These are phyloP conservation scores for Cephus rjabovi DNA, from an alignment of 2,888 invertebrate species.

Conservation along the genomic window DNA sequence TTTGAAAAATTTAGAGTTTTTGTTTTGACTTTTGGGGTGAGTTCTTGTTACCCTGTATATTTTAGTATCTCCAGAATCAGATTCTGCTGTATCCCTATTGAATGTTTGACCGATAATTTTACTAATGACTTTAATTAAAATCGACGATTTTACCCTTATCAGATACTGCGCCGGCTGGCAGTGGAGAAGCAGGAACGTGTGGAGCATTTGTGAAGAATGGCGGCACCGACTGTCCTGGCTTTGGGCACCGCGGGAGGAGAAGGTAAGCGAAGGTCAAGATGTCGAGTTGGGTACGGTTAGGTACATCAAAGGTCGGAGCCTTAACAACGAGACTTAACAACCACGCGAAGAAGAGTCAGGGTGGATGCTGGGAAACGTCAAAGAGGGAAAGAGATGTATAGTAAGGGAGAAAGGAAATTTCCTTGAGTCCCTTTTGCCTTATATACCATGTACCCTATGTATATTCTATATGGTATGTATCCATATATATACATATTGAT, in stretches of 20 bases:
- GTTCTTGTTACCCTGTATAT: neutral
- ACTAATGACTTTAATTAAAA: neutral
- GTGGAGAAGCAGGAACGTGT: slow-evolving; percentile 57
- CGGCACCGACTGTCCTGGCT: slow-evolving; percentile 60
- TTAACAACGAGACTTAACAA: neutral
- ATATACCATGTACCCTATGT: neutral
- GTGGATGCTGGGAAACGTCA: neutral
- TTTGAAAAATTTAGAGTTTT: neutral
- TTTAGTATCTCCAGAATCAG: neutral
- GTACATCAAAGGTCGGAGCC: neutral
- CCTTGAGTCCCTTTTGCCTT: neutral
- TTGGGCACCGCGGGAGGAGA: slow-evolving; percentile 63
- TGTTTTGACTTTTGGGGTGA: neutral
- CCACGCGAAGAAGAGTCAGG: neutral
- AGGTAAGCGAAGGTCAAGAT: slow-evolving; percentile 39
- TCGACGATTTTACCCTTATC: neutral
- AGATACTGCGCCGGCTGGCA: slow-evolving; percentile 57
- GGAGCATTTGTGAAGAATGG: slow-evolving; percentile 63
- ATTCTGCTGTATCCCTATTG: neutral
- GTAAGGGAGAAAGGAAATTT: neutral
- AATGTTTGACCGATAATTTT: neutral
- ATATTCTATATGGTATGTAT: neutral
- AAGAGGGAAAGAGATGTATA: neutral
- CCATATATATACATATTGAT: neutral
- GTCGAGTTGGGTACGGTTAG: neutral